These are phyloP conservation scores for Oryzias sinensis DNA, from an alignment of 2,797 vertebrate species.

Conservation along the genomic window DNA sequence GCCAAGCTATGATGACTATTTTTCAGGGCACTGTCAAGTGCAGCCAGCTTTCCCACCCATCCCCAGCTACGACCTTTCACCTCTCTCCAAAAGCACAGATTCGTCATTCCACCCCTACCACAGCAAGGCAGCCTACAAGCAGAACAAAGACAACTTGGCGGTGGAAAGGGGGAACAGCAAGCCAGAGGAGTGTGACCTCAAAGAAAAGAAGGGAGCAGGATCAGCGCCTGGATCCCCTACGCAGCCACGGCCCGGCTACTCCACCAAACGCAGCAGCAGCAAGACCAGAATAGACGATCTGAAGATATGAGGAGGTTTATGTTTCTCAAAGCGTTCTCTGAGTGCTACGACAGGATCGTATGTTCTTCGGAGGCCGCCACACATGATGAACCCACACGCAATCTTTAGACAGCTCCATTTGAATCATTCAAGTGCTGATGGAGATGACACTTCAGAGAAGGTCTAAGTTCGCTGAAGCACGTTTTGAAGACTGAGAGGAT, in stretches of 20 bases:
- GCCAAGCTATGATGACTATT: conserved; percentile 70
- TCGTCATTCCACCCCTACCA: conserved; percentile 69
- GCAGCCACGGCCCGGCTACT: conserved; percentile 59
- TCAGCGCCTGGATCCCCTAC: conserved; percentile 67
- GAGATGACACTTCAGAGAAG: conserved; percentile 26
- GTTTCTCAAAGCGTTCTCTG: conserved; percentile 66
- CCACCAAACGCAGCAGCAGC: conserved; percentile 76
- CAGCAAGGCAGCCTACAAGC: conserved; percentile 73
- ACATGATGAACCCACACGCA: conserved; percentile 22
- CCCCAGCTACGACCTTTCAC: conserved; percentile 67
- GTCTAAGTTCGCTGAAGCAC: conserved; percentile 16
- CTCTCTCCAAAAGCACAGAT: conserved; percentile 61
- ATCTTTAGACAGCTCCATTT: conserved; percentile 32
- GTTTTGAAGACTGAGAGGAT: conserved; percentile 8
- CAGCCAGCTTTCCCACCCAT: conserved; percentile 60
- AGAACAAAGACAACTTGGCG: conserved; percentile 81
- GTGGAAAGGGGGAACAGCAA: conserved; percentile 77
- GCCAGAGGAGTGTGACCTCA: conserved; percentile 72
- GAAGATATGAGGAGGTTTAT: conserved; percentile 74
- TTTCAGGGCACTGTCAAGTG: conserved; percentile 56
- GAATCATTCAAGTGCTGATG: conserved; percentile 56
- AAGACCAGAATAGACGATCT: conserved; percentile 82
- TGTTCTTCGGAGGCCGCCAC: conserved; percentile 40
- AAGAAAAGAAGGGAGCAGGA: conserved; percentile 68
- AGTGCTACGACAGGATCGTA: conserved; percentile 36